Evolutionary conservation across 1,140 invertebrate species (phyloP), one percentile per base, ranked within the genome.

Genomic region (Varroa destructor): DNA sequence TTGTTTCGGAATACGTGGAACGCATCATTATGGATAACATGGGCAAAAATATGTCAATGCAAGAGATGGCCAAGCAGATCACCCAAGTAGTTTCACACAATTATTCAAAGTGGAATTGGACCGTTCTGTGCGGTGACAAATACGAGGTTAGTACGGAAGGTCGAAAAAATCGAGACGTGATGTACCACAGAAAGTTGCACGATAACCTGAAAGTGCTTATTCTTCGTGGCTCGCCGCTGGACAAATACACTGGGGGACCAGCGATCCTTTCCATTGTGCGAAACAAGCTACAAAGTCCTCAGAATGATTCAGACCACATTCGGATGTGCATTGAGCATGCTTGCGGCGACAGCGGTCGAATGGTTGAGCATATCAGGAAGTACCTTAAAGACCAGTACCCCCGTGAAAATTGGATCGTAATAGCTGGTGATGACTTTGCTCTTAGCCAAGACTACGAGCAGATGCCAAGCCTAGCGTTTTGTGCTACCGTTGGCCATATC

Each of bases 381-480:
- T 40, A 67, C 46, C 36, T 67, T 3, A 67, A 67, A 40, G 61
- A 67, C 1, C 61, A 67, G 61, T 67, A 67, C 46, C 14, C 61
- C 14, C 1, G 40, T 12, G 46, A 43, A 2, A 67, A 67, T 46
- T 67, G 61, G 61, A 46, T 67, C 14, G 61, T 67, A 12, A 67
- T 67, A 12, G 61, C 61, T 67, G 61, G 61, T 5, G 61, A 67
- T 40, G 61, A 67, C 40, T 67, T 67, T 46, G 61, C 61, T 40
- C 8, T 67, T 12, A 67, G 46, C 36, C 61, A 40, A 3, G 61
- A 67, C 46, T 67, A 43, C 36, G 61, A 67, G 46, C 61, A 67
- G 36, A 67, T 67, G 61, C 40, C 61, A 12, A 67, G 61, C 61
- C 12, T 67, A 25, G 37, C 46, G 40, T 67, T 67, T 37, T 67